Evolutionary conservation across 2,888 invertebrate genomes (phyloP), one percentile per base, ranked within the genome.

Genomic region (Diachrysia chrysitis): DNA sequence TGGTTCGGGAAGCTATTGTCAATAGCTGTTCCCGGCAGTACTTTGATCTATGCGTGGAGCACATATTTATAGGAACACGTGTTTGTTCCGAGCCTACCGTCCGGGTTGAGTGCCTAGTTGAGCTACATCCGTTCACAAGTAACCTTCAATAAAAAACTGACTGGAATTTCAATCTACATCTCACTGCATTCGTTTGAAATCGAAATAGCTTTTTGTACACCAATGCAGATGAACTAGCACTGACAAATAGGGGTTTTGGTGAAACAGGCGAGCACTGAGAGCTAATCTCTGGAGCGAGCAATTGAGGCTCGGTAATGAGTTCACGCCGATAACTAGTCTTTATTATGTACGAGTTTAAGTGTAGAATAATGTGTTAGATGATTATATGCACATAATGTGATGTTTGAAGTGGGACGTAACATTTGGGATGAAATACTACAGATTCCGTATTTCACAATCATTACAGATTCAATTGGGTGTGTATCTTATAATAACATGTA

Each of bases 201-300:
- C 35, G 60, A 60, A 60, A 59, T 35, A 21, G 12, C 35, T n/a
- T 23, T 53, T 60, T 53, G 53, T 21, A 53, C 53, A 60, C 29
- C 21, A 63, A 29, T 21, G 56, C 55, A 63, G 32, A 48, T 29
- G 32, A 35, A 63, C 17, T 32, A 14, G 57, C 32, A 63, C 32
- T 32, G 63, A 17, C 32, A 56, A 48, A 48, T 32, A 21, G 46
- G 12, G 48, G 56, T 16, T 42, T 42, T 14, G 42, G 37, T 19
- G 1, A 4, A 9, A 19, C 42, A 16, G 16, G 10, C 1, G 54
- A 14, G 42, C 25, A 3, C 19, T 25, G 29, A 19, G 16, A 32
- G 17, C 48, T 59, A 51, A 59, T 59, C 48, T 12, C 48, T 46
- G 46, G 48, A 58, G 58, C 48, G 59, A 17, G 48, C 48, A 19